Conservation (phyloP, 2,888 invertebrate genomes). For the Lasioglossum figueresi region DNA sequence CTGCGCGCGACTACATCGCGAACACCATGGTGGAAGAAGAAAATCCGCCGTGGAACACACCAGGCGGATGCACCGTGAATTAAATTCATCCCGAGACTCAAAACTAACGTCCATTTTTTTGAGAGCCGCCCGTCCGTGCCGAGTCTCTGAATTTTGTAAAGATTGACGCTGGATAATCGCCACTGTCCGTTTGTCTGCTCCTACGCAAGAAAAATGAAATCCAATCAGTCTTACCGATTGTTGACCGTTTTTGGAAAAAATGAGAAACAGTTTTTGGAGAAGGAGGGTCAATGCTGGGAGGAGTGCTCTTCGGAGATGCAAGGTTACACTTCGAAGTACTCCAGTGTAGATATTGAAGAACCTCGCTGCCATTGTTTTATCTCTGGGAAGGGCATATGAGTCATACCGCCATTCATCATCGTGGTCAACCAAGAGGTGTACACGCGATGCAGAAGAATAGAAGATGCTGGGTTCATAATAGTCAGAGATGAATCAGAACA, state of each 20-base stretch:
- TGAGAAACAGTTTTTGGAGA: not conserved
- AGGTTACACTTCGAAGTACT: not conserved
- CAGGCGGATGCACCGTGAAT: conserved; percentile 17
- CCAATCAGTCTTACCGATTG: too few relatives aligned
- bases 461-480: conserved; percentile 43
- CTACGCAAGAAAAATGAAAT: not conserved
- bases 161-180: not conserved
- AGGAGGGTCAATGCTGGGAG: not conserved
- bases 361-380: conserved; percentile 26
- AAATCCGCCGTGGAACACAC: not conserved
- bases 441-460: conserved; percentile 22
- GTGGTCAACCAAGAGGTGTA: conserved; percentile 27
- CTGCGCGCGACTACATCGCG: conserved; percentile 26
- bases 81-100: conserved; percentile 25
- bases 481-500: conserved; percentile 54
- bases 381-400: conserved; percentile 42
- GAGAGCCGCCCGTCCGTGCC: not conserved
- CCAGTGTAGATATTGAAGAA: not conserved
- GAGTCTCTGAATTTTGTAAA: not conserved
- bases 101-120: conserved; percentile 7
- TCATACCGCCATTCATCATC: conserved; percentile 52
- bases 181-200: not conserved
- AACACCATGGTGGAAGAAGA: conserved; percentile 9
- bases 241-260: not conserved
- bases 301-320: not conserved